A percentile compares a stretch with the other conserved stretches of the same genome.
Conservation (phyloP, 2,113 vertebrate species). For the Eurypyga helias region DNA sequence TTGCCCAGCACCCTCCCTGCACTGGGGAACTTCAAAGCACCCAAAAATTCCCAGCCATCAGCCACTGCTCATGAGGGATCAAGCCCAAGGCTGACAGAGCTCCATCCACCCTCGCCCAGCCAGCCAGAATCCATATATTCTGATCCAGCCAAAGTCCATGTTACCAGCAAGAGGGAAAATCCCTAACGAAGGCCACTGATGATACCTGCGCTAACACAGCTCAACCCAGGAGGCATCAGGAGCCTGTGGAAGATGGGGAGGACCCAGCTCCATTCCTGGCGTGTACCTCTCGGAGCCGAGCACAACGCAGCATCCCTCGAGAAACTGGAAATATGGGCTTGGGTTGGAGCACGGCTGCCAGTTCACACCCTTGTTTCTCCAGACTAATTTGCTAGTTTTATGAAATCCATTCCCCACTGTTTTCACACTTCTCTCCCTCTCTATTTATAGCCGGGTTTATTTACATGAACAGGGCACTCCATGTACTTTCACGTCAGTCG, state of each 20-base stretch:
- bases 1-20: not conserved
- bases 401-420: slow-evolving; percentile 66
- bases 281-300: rapidly evolving
- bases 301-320: not conserved
- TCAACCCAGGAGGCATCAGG: not conserved
- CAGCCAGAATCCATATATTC: rapidly evolving
- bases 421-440: slow-evolving; percentile 72
- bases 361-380: slow-evolving; percentile 68
- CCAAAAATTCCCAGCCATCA: not conserved
- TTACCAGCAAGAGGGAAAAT: not conserved
- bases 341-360: slow-evolving; percentile 11
- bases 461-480: slow-evolving; percentile 42
- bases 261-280: not conserved
- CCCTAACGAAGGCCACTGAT: not conserved
- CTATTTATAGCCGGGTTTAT: slow-evolving; percentile 70
- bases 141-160: not conserved
- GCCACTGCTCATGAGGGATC: not conserved
- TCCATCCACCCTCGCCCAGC: not conserved
- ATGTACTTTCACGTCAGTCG: slow-evolving; percentile 32
- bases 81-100: not conserved
- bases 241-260: not conserved
- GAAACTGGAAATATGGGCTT: slow-evolving; percentile 19
- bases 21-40: not conserved
- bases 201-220: not conserved
- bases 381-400: slow-evolving; percentile 62